Evolutionary conservation across 2,797 vertebrate genomes (phyloP).

Genomic region (Acrossocheilus fasciatus): DNA sequence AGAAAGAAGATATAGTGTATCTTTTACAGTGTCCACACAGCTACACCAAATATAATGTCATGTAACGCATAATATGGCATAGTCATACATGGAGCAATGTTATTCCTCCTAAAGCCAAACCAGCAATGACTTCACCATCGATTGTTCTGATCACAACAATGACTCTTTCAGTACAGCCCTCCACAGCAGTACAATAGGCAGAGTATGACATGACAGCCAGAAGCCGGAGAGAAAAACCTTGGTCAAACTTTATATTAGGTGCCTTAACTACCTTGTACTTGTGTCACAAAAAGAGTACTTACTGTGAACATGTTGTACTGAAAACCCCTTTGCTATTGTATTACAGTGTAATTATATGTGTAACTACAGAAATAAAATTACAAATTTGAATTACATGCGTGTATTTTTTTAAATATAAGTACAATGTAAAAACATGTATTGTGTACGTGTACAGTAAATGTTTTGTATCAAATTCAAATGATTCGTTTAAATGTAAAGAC

Average conservation of each 20-base stretch:
- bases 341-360: background rate
- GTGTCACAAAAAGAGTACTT: background rate
- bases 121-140: slow-evolving; percentile 67
- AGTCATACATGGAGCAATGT: slow-evolving; percentile 48
- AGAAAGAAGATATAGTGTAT: background rate
- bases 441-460: background rate
- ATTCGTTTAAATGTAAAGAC: background rate
- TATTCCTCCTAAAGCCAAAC: slow-evolving; percentile 41
- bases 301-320: background rate
- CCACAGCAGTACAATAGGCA: slow-evolving; percentile 39
- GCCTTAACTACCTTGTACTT: background rate
- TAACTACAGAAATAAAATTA: background rate
- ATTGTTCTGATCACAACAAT: slow-evolving; percentile 76
- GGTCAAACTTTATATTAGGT: background rate
- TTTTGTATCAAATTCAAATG: background rate
- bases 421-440: background rate
- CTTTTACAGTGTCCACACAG: background rate
- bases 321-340: background rate
- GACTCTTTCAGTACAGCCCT: slow-evolving; percentile 71
- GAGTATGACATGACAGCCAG: background rate
- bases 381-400: background rate
- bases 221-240: background rate
- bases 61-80: background rate
- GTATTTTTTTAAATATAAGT: background rate
- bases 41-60: background rate